phyloP scores from a whole-genome alignment of 2,113 vertebrate genomes.

The Tenebrosternarchus preto region DNA sequence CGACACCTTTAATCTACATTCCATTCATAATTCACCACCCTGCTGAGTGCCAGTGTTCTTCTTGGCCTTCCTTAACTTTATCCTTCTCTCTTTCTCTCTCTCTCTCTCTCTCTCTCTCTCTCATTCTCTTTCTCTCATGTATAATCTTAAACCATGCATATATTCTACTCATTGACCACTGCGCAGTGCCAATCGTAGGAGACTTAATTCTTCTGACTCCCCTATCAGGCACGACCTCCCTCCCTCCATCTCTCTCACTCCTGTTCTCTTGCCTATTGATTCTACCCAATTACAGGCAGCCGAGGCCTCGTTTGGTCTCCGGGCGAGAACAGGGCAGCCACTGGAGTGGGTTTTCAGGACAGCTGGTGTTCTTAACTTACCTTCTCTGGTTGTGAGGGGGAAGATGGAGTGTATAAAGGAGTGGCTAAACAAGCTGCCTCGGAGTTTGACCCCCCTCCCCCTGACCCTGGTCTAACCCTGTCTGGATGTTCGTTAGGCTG shows the following conservation, averaged over 20 bases:
- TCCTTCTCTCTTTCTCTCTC: slow-evolving; percentile 22
- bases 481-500: slow-evolving; percentile 76
- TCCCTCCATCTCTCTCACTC: slow-evolving; percentile 20
- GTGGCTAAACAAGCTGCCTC: neutral
- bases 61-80: slow-evolving; percentile 23
- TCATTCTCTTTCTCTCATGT: slow-evolving; percentile 29
- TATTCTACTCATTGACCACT: slow-evolving; percentile 53
- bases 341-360: slow-evolving; percentile 7
- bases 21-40: slow-evolving; percentile 53
- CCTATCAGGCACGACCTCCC: slow-evolving; percentile 45
- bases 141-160: slow-evolving; percentile 53
- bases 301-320: slow-evolving; percentile 25
- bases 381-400: neutral
- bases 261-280: slow-evolving; percentile 32
- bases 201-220: slow-evolving; percentile 34
- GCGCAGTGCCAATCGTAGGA: slow-evolving; percentile 26
- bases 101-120: slow-evolving; percentile 3
- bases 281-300: slow-evolving; percentile 33
- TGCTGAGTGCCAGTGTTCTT: slow-evolving; percentile 50
- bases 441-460: neutral
- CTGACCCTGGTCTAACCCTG: neutral
- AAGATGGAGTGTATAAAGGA: neutral
- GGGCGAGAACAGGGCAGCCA: slow-evolving; percentile 3
- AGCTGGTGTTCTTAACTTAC: neutral
- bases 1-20: slow-evolving; percentile 48